These are phyloP conservation scores for Tinamus guttatus DNA, from an alignment of 2,113 vertebrate species.

Conservation along the genomic window DNA sequence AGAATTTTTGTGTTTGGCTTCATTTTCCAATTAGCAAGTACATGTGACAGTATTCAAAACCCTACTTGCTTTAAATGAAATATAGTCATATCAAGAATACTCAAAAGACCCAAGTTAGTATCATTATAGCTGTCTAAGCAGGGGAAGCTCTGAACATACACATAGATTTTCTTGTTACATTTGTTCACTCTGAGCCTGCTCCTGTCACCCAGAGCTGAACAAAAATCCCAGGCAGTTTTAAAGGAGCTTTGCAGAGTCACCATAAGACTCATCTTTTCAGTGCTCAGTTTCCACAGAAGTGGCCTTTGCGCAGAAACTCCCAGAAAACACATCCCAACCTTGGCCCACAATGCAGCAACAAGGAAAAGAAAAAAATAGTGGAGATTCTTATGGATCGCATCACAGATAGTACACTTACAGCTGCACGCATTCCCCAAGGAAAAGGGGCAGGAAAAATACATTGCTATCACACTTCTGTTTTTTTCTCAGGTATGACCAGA, in stretches of 20 bases:
- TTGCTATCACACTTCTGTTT: background rate
- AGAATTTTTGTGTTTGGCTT: background rate
- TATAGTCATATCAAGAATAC: background rate
- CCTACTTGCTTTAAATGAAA: background rate
- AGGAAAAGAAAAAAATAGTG: background rate
- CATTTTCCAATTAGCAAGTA: background rate
- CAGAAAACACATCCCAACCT: background rate
- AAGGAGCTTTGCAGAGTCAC: background rate
- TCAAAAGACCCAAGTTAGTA: fast-evolving
- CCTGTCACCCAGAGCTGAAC: background rate
- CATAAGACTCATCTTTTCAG: fast-evolving
- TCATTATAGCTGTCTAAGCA: fast-evolving
- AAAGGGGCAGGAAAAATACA: background rate
- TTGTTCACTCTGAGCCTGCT: fast-evolving
- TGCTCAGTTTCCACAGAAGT: background rate
- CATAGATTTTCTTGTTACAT: fast-evolving
- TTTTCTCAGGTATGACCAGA: background rate
- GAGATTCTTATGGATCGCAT: background rate
- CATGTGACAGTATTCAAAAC: background rate
- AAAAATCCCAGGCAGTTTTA: background rate
- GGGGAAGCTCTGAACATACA: fast-evolving
- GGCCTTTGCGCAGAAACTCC: background rate
- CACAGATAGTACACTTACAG: background rate
- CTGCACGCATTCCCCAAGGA: background rate
- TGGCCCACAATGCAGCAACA: fast-evolving